Percentiles rank a stretch among this genome's conserved stretches.
Evolutionary conservation across 2,888 invertebrate genomes (phyloP).

Genomic region (Corythucha ciliata): DNA sequence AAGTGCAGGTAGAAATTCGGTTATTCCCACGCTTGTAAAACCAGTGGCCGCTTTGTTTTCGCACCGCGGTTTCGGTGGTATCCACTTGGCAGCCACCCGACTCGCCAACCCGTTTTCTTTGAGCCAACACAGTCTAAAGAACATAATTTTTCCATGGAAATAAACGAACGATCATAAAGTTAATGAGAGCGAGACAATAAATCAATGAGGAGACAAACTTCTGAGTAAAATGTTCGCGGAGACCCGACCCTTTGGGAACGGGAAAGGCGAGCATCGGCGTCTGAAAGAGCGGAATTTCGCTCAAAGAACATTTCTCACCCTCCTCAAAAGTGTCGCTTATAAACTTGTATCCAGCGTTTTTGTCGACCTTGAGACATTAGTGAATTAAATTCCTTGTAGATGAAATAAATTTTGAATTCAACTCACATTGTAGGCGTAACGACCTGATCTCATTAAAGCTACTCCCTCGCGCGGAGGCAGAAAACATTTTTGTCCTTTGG

Average conservation of each 20-base stretch:
- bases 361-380: slow-evolving; percentile 55
- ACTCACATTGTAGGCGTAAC: slow-evolving; percentile 50
- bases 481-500: slow-evolving; percentile 49
- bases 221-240: slow-evolving; percentile 45
- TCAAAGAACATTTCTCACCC: slow-evolving; percentile 59
- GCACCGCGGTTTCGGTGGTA: slow-evolving; percentile 49
- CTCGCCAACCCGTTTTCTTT: slow-evolving; percentile 50
- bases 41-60: slow-evolving; percentile 43
- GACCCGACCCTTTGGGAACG: slow-evolving; percentile 48
- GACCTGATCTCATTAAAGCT: slow-evolving; percentile 46
- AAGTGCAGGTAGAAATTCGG: slow-evolving; percentile 31
- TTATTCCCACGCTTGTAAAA: slow-evolving; percentile 44
- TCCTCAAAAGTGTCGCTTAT: slow-evolving; percentile 58
- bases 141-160: too few relatives aligned
- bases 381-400: not conserved
- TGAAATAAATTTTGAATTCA: not conserved
- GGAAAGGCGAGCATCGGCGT: slow-evolving; percentile 50
- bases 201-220: slow-evolving; percentile 28
- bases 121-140: slow-evolving; percentile 50
- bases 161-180: not conserved
- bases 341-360: slow-evolving; percentile 55
- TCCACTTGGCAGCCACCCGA: slow-evolving; percentile 47
- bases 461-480: slow-evolving; percentile 54
- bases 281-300: slow-evolving; percentile 55
- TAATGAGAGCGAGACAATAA: not conserved